phyloP scores from a whole-genome alignment of 2,797 vertebrate genomes.

The Dendrocincla fuliginosa region DNA sequence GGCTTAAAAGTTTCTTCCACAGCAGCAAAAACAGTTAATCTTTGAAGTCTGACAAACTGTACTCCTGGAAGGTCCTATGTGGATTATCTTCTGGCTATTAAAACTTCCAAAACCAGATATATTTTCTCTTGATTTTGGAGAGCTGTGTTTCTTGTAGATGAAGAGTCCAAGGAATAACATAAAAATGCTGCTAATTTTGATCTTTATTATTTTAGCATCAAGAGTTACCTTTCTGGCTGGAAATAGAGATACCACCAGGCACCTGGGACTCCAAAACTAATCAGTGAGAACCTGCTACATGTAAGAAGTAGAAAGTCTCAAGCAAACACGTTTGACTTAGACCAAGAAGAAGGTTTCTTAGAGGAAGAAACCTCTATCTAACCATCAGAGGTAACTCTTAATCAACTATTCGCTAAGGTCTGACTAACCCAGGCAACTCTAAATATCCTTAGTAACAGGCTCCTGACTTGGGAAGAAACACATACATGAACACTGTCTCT shows the following conservation, averaged over 20 bases:
- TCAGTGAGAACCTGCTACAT: neutral
- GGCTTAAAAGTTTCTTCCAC: neutral
- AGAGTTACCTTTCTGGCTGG: neutral
- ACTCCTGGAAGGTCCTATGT: neutral
- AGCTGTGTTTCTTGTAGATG: neutral
- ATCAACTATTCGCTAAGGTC: neutral
- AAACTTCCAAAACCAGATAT: neutral
- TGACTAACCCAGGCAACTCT: neutral
- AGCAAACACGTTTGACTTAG: neutral
- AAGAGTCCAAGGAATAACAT: neutral
- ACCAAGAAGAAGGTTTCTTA: neutral
- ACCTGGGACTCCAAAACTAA: neutral
- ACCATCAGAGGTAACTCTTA: neutral
- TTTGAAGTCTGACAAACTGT: neutral
- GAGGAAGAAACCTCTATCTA: neutral
- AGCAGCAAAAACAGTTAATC: neutral
- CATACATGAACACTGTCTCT: neutral
- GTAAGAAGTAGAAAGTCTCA: neutral
- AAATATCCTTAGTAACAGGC: neutral
- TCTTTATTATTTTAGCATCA: neutral
- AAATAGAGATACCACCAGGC: neutral
- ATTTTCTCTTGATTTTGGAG: neutral
- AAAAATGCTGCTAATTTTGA: neutral
- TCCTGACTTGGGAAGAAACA: neutral
- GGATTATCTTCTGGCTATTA: neutral